A percentile compares a stretch with the other conserved stretches of the same genome.
phyloP scores from a whole-genome alignment of 2,113 vertebrate genomes.

The Penelope pileata region DNA sequence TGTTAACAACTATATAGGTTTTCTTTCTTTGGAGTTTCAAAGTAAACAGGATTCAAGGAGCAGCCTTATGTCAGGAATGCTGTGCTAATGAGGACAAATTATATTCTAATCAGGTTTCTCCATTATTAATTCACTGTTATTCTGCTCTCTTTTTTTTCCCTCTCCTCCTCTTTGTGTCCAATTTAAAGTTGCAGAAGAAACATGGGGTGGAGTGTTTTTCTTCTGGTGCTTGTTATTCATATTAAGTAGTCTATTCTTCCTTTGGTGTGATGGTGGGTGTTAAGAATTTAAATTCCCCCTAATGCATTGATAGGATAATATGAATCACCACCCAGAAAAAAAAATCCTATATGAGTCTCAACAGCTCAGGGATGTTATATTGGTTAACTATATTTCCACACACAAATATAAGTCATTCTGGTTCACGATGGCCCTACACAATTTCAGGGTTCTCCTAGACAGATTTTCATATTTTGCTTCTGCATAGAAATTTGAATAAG shows the following conservation, averaged over 20 bases:
- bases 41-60: constrained; percentile 78
- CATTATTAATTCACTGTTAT: constrained; percentile 77
- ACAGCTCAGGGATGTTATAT: background rate
- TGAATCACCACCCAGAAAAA: constrained; percentile 61
- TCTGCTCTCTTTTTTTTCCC: constrained; percentile 33
- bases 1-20: constrained; percentile 73
- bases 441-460: background rate
- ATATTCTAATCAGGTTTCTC: constrained; percentile 80
- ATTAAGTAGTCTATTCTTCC: constrained; percentile 68
- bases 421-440: background rate
- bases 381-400: background rate
- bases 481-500: background rate
- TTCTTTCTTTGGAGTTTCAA: constrained; percentile 78
- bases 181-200: constrained; percentile 76
- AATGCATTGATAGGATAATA: constrained; percentile 60
- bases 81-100: constrained; percentile 80
- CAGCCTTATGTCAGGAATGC: constrained; percentile 73
- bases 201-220: constrained; percentile 72
- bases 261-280: constrained; percentile 67
- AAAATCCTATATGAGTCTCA: constrained; percentile 18
- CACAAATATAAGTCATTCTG: background rate
- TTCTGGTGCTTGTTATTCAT: constrained; percentile 73
- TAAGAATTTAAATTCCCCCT: constrained; percentile 72
- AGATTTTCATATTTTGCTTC: background rate
- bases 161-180: constrained; percentile 68